Conservation (phyloP, 2,797 vertebrate species). For the Tarsius wallacei region DNA sequence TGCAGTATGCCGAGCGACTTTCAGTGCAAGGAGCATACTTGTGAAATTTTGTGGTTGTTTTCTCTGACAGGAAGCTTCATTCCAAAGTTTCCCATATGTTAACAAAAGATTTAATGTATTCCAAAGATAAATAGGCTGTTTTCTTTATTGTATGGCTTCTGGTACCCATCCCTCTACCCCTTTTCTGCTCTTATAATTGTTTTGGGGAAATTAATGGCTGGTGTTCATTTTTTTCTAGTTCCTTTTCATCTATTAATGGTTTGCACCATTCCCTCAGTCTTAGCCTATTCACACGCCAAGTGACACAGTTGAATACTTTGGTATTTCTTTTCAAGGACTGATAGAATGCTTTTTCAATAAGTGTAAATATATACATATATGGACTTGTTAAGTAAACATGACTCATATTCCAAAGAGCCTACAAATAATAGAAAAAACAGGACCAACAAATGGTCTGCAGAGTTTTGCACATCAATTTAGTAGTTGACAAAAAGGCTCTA, state of each 20-base stretch:
- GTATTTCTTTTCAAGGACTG: constrained; percentile 8
- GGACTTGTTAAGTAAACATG: constrained; percentile 14
- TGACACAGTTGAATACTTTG: neutral
- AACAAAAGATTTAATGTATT: neutral
- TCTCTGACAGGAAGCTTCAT: neutral
- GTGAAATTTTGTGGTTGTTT: neutral
- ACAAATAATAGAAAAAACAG: constrained; percentile 8
- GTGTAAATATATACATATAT: neutral
- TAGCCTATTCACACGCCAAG: neutral
- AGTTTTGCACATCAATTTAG: constrained; percentile 35
- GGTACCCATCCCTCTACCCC: neutral
- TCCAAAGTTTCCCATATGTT: constrained; percentile 24
- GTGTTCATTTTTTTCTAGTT: neutral
- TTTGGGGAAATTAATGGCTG: neutral
- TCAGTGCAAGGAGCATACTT: neutral
- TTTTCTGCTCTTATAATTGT: neutral
- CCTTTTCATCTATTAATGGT: neutral
- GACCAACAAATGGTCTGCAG: neutral
- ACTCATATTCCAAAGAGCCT: neutral
- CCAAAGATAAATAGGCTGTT: neutral
- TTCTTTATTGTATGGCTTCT: neutral
- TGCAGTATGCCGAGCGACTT: neutral
- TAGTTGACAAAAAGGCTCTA: neutral
- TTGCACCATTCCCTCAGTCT: neutral
- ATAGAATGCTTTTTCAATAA: neutral